phyloP scores from a whole-genome alignment of 92 coral and sea anemone genomes.

The Siderastrea siderea region DNA sequence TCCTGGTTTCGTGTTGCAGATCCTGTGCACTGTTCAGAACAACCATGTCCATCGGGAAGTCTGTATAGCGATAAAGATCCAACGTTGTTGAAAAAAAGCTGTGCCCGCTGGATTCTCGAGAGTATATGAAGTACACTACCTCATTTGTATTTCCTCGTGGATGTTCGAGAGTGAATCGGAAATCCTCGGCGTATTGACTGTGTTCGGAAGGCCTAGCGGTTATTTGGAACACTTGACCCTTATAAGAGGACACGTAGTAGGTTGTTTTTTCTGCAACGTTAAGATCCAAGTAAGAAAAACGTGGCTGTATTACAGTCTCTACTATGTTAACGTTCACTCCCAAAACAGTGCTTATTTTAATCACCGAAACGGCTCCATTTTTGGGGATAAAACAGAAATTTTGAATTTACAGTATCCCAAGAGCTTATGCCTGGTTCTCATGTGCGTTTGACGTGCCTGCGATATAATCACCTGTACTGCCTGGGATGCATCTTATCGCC shows the following conservation, averaged over 20 bases:
- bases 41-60: slow-evolving; percentile 10
- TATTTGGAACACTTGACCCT: neutral
- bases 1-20: neutral
- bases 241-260: slow-evolving; percentile 27
- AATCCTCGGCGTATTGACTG: slow-evolving; percentile 25
- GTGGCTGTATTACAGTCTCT: no score
- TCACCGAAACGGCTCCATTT: no score
- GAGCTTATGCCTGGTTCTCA: no score
- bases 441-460: no score
- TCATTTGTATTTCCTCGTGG: slow-evolving; percentile 18
- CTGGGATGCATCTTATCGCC: no score
- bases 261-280: neutral
- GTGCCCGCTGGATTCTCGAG: neutral
- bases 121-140: slow-evolving; percentile 7
- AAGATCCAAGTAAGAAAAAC: neutral
- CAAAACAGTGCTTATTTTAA: no score
- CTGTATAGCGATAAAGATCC: neutral
- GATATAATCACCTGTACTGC: no score
- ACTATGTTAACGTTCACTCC: no score
- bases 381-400: no score
- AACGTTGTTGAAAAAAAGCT: neutral
- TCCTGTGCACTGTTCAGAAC: neutral
- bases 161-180: slow-evolving; percentile 24
- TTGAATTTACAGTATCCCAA: no score
- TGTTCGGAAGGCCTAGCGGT: slow-evolving; percentile 6